Evolutionary conservation across 2,113 vertebrate species (phyloP), one percentile per base, ranked within the genome.

Genomic region (Rhadina sibilatrix): DNA sequence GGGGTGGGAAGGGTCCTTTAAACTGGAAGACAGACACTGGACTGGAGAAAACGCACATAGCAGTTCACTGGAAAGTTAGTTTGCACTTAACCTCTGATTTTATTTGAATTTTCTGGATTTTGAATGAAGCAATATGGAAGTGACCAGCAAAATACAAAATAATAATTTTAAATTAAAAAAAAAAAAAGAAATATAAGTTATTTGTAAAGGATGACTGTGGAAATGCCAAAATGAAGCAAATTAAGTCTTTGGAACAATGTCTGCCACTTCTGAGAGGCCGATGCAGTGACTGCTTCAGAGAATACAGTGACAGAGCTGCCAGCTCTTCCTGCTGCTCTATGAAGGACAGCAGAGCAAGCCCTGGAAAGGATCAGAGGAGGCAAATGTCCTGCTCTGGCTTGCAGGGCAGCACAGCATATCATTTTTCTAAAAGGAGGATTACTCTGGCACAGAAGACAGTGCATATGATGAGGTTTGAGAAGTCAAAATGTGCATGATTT

Each of bases 71-170:
- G 97, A 98, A 97, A 96, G 89, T 94, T 98, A 96, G 97, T 98
- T 98, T 98, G 98, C 98, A 98, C 98, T 98, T 98, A 97, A 95
- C 79, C 84, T 97, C 72, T 68, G 82, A 97, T 97, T 98, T 97
- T 95, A 90, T 98, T 98, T 97, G 97, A 97, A 98, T 97, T 95
- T 97, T 98, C 97, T 98, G 97, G 97, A 98, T 98, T 98, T 98
- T 98, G 97, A 98, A 98, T 96, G 98, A 98, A 98, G 98, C 98
- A 98, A 98, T 98, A 98, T 98, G 98, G 94, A 98, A 98, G 96
- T 65, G 98, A 98, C 98, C 98, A 98, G 98, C 98, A 98, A 97
- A 98, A 97, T 93, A 79, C 95, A 74, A 91, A 94, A 93, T 75
- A 97, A 50, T 97, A 94, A 96, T 97, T 97, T 97, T 97, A 97